Evolutionary conservation across 1,140 invertebrate genomes (phyloP), one percentile per base, ranked within the genome.

Genomic region (Brevipalpus yothersi): DNA sequence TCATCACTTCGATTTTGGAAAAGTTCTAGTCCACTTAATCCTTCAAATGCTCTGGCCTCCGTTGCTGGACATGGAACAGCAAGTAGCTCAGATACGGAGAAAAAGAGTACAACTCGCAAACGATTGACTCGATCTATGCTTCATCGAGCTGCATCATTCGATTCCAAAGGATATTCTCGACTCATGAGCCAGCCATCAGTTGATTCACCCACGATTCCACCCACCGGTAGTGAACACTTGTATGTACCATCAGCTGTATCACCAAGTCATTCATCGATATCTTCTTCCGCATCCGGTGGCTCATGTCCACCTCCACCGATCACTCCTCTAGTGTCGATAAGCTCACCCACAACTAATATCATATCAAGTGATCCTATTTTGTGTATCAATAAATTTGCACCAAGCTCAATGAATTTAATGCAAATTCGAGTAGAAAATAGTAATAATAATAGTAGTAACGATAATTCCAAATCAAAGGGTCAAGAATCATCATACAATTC

Each of bases 141-240:
- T n/a, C 58, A 62, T 31, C 56, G 62, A n/a, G 61, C 62, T 1
- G 60, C 60, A 19, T 54, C 45, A 12, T 63, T 63, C 55, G 61
- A 63, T 54, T 59, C 45, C 15, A 23, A 55, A n/a, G 61, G 61
- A 15, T 63, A 63, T 53, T 57, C 60, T 12, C 49, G 62, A 42
- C 41, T 63, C 7, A 53, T 59, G 5, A 58, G 60, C 41, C 62
- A 57, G 11, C 31, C 42, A 4, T 62, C 61, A 17, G 39, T 45
- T 8, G 41, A 21, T 40, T 62, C 61, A 41, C 59, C 62, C 11
- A 56, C 59, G 0, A 56, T 19, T 19, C n/a, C 13, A 51, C 12
- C 17, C 21, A 53, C 42, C 2, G 31, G 31, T 5, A 31, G n/a
- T 13, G 13, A 61, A 12, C 12, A 12, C 5, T 5, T 31, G 31